Percentiles rank a stretch among this genome's conserved stretches.
phyloP scores from a whole-genome alignment of 2,888 invertebrate genomes.

The Baronia brevicornis region DNA sequence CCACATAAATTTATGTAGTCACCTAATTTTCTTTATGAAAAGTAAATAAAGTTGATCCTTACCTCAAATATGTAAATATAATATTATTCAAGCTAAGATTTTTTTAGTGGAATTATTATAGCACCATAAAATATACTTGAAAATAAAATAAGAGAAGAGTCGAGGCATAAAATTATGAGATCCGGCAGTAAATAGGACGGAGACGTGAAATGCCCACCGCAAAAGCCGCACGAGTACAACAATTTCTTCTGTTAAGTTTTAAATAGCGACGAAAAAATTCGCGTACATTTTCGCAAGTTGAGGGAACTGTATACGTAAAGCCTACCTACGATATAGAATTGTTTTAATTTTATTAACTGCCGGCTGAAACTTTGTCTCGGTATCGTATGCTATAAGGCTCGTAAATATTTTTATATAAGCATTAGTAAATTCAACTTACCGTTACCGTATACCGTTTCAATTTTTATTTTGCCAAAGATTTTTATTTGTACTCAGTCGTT shows the following conservation, averaged over 20 bases:
- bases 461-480: slow-evolving; percentile 8
- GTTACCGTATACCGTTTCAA: slow-evolving; percentile 12
- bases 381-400: slow-evolving; percentile 6
- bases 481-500: too few relatives aligned
- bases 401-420: slow-evolving; percentile 15
- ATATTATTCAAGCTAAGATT: too few relatives aligned
- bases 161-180: slow-evolving; percentile 30
- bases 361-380: slow-evolving; percentile 13
- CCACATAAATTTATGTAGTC: too few relatives aligned
- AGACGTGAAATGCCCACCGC: slow-evolving; percentile 43
- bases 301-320: slow-evolving; percentile 25
- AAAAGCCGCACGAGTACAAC: slow-evolving; percentile 48
- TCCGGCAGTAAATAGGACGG: slow-evolving; percentile 37
- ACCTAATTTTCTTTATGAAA: too few relatives aligned
- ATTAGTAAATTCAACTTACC: slow-evolving; percentile 11
- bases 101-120: too few relatives aligned
- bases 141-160: neutral
- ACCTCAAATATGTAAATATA: too few relatives aligned
- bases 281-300: slow-evolving; percentile 42
- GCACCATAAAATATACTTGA: neutral
- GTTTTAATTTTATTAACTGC: slow-evolving; percentile 35
- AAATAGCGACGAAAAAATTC: slow-evolving; percentile 46
- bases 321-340: slow-evolving; percentile 33
- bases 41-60: too few relatives aligned
- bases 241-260: slow-evolving; percentile 52